A percentile compares a stretch with the other conserved stretches of the same genome.
Evolutionary conservation across 2,888 invertebrate genomes (phyloP).

Genomic region (Cecidostiba fungosa): DNA sequence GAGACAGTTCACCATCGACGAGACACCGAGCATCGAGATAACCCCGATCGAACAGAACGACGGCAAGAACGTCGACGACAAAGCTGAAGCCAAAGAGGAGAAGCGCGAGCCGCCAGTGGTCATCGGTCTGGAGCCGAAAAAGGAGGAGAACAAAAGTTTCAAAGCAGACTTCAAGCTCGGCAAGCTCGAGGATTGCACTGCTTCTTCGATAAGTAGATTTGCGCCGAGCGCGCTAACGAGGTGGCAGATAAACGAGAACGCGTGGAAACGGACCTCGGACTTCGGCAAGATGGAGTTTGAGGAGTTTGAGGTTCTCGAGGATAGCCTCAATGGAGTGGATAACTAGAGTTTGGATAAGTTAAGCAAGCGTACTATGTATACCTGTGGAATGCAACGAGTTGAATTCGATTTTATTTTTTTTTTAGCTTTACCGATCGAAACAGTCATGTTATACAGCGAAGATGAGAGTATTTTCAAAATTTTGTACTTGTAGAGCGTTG

Average conservation of each 20-base stretch:
- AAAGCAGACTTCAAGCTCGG: slow-evolving; percentile 77
- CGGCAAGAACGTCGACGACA: slow-evolving; percentile 69
- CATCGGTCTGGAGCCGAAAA: slow-evolving; percentile 81
- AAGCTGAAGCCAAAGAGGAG: slow-evolving; percentile 60
- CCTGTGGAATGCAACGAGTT: slow-evolving; percentile 41
- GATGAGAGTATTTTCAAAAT: slow-evolving; percentile 31
- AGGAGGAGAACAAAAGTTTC: slow-evolving; percentile 74
- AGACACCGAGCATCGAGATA: slow-evolving; percentile 78
- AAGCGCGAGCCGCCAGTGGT: slow-evolving; percentile 80
- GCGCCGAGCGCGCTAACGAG: slow-evolving; percentile 72
- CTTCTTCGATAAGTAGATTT: slow-evolving; percentile 68
- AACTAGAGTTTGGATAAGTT: slow-evolving; percentile 62
- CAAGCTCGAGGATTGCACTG: slow-evolving; percentile 68
- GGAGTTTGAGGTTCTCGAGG: slow-evolving; percentile 88
- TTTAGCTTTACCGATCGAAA: slow-evolving; percentile 32
- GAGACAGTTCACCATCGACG: slow-evolving; percentile 74
- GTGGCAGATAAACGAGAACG: slow-evolving; percentile 81
- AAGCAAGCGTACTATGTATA: slow-evolving; percentile 33
- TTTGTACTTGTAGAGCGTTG: slow-evolving; percentile 16
- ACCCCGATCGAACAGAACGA: slow-evolving; percentile 80
- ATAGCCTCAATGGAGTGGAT: slow-evolving; percentile 81
- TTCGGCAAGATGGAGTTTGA: slow-evolving; percentile 93
- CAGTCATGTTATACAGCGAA: slow-evolving; percentile 14
- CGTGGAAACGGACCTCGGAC: slow-evolving; percentile 84
- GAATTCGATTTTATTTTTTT: neutral